Percentiles rank a stretch among this genome's conserved stretches.
Conservation (phyloP, 2,113 vertebrate genomes). For the Callipepla californica region DNA sequence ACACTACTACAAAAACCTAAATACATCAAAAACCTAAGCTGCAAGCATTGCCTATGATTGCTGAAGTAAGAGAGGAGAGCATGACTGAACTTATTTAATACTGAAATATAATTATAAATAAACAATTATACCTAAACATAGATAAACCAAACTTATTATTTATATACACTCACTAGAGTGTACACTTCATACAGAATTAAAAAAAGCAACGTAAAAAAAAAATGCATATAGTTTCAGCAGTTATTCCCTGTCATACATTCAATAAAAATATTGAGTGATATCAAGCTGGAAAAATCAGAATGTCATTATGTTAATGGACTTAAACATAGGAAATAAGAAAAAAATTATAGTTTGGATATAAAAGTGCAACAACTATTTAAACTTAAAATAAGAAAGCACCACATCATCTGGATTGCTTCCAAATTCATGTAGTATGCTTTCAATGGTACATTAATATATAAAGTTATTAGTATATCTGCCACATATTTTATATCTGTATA, state of each 20-base stretch:
- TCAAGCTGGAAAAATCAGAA: not conserved
- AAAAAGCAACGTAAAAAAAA: not conserved
- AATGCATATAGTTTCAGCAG: not conserved
- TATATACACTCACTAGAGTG: not conserved
- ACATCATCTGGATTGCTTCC: not conserved
- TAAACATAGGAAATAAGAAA: not conserved
- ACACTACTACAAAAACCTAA: not conserved
- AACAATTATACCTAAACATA: not conserved
- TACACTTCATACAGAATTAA: not conserved
- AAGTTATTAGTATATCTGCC: not conserved
- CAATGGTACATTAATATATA: not conserved
- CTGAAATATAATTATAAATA: not conserved
- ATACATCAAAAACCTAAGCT: not conserved
- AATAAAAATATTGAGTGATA: not conserved
- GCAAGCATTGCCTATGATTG: not conserved
- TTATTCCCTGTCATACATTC: accelerated
- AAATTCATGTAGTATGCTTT: not conserved
- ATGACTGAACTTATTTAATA: not conserved
- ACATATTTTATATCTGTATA: not conserved
- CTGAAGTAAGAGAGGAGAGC: not conserved
- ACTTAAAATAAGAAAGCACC: not conserved
- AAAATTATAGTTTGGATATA: not conserved
- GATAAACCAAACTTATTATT: not conserved
- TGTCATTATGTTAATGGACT: not conserved
- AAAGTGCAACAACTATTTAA: not conserved